Evolutionary conservation across 2,888 invertebrate genomes (phyloP).

Genomic region (Microctonus brassicae): DNA sequence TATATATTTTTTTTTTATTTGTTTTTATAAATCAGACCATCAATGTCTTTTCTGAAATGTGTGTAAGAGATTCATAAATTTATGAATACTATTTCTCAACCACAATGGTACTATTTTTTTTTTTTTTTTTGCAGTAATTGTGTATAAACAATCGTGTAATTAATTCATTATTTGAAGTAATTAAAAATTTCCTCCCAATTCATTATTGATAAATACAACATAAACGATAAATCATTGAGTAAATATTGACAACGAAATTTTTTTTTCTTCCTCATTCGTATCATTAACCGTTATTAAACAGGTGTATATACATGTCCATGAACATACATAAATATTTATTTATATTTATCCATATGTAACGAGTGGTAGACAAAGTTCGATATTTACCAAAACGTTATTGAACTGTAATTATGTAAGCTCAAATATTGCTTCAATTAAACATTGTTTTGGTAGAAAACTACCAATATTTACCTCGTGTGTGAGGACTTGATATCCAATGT

Average conservation of each 20-base stretch:
- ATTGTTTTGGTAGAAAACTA: constrained; percentile 50
- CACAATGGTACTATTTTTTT: not conserved
- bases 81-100: too few relatives aligned
- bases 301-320: not conserved
- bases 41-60: not conserved
- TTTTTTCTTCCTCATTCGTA: not conserved
- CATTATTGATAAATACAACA: not conserved
- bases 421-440: constrained; percentile 62
- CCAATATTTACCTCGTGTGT: constrained; percentile 48
- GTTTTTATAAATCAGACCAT: not conserved
- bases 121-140: not conserved
- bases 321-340: not conserved
- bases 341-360: constrained; percentile 9
- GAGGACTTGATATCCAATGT: not conserved
- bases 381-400: constrained; percentile 50
- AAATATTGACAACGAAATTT: constrained; percentile 7
- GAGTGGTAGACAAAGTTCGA: constrained; percentile 17
- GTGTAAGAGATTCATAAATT: too few relatives aligned
- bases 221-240: constrained; percentile 2
- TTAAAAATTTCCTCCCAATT: not conserved
- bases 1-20: not conserved
- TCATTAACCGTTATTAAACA: constrained; percentile 19
- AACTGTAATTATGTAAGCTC: constrained; percentile 61
- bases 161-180: not conserved
- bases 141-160: not conserved